Evolutionary conservation across 2,888 invertebrate species (phyloP).

Genomic region (Agelastica alni): DNA sequence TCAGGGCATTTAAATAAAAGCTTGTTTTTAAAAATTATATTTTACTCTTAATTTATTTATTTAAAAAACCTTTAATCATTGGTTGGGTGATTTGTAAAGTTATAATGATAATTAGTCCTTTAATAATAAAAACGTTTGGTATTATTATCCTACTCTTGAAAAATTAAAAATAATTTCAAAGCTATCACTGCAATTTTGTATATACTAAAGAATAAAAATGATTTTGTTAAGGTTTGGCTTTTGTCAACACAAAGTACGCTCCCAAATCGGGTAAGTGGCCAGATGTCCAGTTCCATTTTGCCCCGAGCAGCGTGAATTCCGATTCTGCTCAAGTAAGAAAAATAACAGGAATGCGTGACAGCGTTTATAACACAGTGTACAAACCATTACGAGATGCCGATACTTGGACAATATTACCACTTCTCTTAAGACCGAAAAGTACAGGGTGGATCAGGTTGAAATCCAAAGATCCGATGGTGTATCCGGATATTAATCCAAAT

Average conservation of each 20-base stretch:
- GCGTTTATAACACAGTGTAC: slow-evolving; percentile 83
- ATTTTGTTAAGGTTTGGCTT: slow-evolving; percentile 63
- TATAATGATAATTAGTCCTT: too few species aligned
- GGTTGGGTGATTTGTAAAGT: too few species aligned
- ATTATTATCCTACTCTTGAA: too few species aligned
- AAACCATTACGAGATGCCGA: slow-evolving; percentile 78
- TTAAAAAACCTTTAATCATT: too few species aligned
- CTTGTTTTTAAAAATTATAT: too few species aligned
- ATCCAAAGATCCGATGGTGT: slow-evolving; percentile 77
- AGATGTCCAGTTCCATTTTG: slow-evolving; percentile 86
- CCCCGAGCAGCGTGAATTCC: slow-evolving; percentile 82
- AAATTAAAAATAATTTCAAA: too few species aligned
- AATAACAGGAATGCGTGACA: slow-evolving; percentile 75
- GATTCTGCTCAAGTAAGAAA: slow-evolving; percentile 79
- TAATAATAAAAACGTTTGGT: too few species aligned
- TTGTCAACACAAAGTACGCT: slow-evolving; percentile 86
- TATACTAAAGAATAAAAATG: too few species aligned
- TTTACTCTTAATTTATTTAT: too few species aligned
- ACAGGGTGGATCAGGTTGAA: slow-evolving; percentile 84
- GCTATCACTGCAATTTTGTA: too few species aligned
- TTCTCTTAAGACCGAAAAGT: slow-evolving; percentile 83
- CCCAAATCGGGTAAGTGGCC: slow-evolving; percentile 77
- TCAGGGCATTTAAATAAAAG: too few species aligned
- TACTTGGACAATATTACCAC: slow-evolving; percentile 82
- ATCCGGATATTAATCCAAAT: slow-evolving; percentile 88